Base-by-base conservation (phyloP, 2,113 vertebrate genomes). In the Psittacus erithacus region DNA sequence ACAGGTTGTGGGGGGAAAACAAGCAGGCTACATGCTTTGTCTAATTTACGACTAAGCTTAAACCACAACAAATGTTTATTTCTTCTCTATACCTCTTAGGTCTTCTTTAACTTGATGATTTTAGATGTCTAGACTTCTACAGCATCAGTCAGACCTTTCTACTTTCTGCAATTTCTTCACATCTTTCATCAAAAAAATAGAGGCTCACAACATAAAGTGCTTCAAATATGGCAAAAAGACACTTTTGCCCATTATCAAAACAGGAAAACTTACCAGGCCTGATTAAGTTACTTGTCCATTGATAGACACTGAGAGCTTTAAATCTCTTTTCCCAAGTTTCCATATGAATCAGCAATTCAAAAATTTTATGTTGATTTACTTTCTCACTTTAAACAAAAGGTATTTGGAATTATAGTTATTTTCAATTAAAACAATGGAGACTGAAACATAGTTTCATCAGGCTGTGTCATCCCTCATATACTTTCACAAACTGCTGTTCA, bases 41-140 rank as follows among this genome's bases (percentile, higher is more conserved):
- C 35, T 35, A 35, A 35, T 35, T 35, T 35, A 35, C 35, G 35
- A 35, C 35, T 35, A 35, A 35, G 35, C 35, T 35, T 35, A 35
- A 35, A 35, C 35, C 35, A 35, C 35, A 35, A 35, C 35, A 35
- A 35, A 35, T 35, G 89, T 95, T 96, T 93, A 94, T 95, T 96
- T 94, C 50, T 86, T 70, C 86, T 63, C 68, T 87, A 33, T 80
- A 87, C 77, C 39, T 96, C 70, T 94, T 80, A 90, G 74, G 53
- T 92, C 75, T 83, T 91, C 91, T 93, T 92, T 93, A 81, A 92
- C 68, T 68, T 90, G 44, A 75, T 59, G 20, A 80, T 92, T 96
- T 96, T 78, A 94, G 68, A 89, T 50, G 49, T 35, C 35, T 46
- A n/a, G 59, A 64, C 33, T 92, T 93, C 81, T 92, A 44, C 70